These are phyloP conservation scores for Eristalis pertinax DNA, from an alignment of 2,888 invertebrate genomes.

Conservation along the genomic window DNA sequence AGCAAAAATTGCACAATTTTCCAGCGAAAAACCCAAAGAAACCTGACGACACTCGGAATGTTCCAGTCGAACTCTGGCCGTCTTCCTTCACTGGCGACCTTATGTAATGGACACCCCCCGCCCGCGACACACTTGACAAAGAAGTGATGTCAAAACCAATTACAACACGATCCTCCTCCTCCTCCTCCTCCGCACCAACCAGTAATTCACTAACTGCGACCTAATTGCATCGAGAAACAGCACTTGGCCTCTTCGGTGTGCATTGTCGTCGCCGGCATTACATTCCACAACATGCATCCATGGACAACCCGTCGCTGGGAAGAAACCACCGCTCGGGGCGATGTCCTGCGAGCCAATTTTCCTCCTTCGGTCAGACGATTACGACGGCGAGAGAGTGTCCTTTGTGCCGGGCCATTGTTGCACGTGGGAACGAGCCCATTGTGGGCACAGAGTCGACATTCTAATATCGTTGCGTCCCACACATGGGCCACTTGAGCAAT, in stretches of 20 bases:
- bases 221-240: conserved; percentile 60
- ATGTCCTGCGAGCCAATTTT: conserved; percentile 39
- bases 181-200: conserved; percentile 18
- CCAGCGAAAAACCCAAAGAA: too few species aligned
- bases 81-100: neutral
- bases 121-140: neutral
- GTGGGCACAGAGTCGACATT: conserved; percentile 51
- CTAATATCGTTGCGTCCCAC: conserved; percentile 55
- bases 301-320: conserved; percentile 69
- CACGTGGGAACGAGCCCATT: conserved; percentile 49
- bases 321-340: conserved; percentile 11
- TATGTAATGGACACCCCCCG: neutral
- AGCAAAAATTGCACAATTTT: too few species aligned
- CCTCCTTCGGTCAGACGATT: conserved; percentile 58
- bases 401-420: conserved; percentile 46
- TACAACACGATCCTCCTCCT: conserved; percentile 2
- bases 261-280: conserved; percentile 16
- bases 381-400: conserved; percentile 27
- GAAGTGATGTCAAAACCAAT: conserved; percentile 11
- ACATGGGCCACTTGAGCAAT: conserved; percentile 47
- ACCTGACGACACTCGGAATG: neutral
- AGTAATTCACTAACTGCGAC: conserved; percentile 52
- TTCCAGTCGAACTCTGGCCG: neutral
- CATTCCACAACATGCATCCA: neutral
- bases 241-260: conserved; percentile 31